Evolutionary conservation across 2,113 vertebrate species (phyloP).

Genomic region (Chionomys nivalis): DNA sequence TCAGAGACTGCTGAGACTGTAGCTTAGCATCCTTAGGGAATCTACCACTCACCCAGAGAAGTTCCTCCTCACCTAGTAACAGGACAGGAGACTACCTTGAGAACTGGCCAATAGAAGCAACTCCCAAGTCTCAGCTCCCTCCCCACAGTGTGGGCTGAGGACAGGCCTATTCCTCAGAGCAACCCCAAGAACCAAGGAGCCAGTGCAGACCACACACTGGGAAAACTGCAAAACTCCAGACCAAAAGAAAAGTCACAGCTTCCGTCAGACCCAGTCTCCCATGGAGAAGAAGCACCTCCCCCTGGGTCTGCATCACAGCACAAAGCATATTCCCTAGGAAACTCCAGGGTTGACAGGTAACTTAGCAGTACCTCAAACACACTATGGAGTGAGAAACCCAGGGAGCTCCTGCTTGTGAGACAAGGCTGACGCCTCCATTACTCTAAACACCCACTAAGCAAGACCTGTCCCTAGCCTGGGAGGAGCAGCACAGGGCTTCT

Average conservation of each 20-base stretch:
- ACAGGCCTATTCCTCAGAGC: background rate
- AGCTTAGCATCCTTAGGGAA: background rate
- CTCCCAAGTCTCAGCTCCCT: background rate
- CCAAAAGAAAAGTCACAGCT: background rate
- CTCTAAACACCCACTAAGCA: background rate
- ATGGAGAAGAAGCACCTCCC: background rate
- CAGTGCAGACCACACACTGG: accelerated
- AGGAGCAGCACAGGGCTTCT: background rate
- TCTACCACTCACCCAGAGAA: no score
- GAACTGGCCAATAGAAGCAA: accelerated
- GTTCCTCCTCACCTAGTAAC: background rate
- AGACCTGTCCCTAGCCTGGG: accelerated
- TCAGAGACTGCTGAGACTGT: background rate
- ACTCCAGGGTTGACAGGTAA: conserved; percentile 9
- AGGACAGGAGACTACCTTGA: no score
- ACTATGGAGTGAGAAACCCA: background rate
- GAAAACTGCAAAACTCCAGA: background rate
- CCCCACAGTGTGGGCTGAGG: background rate
- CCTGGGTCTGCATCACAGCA: background rate
- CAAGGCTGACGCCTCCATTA: background rate
- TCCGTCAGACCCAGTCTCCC: background rate
- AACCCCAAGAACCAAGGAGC: background rate
- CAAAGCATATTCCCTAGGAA: background rate
- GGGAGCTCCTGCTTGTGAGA: background rate
- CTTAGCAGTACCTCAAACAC: conserved; percentile 28